Conservation (phyloP, 2,797 vertebrate species). For the Phalloptychus januarius region DNA sequence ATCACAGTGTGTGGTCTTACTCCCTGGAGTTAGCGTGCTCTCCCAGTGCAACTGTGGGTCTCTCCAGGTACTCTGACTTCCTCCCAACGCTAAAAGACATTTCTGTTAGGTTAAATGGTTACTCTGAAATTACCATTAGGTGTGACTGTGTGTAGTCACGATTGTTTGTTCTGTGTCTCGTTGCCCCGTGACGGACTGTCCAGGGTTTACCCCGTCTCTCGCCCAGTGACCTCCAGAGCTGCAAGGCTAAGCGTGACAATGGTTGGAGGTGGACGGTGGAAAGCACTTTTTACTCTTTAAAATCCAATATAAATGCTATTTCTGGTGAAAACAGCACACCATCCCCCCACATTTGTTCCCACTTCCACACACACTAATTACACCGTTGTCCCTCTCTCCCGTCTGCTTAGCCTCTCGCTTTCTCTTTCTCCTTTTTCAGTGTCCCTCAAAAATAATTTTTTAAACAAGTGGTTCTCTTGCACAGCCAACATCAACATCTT, state of each 20-base stretch:
- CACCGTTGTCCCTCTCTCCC: slow-evolving; percentile 6
- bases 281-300: neutral
- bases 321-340: neutral
- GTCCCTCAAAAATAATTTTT: slow-evolving; percentile 76
- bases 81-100: neutral
- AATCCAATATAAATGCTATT: neutral
- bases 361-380: neutral
- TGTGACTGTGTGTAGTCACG: neutral
- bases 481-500: slow-evolving; percentile 84
- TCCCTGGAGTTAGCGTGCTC: neutral
- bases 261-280: neutral
- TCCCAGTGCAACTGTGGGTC: neutral
- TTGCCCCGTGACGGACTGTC: neutral
- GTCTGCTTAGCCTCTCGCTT: neutral
- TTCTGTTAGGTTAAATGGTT: neutral
- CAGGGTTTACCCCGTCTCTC: neutral
- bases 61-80: neutral
- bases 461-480: slow-evolving; percentile 79
- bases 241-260: neutral
- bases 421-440: slow-evolving; percentile 39
- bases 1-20: neutral
- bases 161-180: neutral
- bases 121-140: neutral
- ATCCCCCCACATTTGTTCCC: neutral
- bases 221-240: neutral